These are phyloP conservation scores for Saccopteryx leptura DNA, from an alignment of 2,113 vertebrate genomes.

Conservation along the genomic window DNA sequence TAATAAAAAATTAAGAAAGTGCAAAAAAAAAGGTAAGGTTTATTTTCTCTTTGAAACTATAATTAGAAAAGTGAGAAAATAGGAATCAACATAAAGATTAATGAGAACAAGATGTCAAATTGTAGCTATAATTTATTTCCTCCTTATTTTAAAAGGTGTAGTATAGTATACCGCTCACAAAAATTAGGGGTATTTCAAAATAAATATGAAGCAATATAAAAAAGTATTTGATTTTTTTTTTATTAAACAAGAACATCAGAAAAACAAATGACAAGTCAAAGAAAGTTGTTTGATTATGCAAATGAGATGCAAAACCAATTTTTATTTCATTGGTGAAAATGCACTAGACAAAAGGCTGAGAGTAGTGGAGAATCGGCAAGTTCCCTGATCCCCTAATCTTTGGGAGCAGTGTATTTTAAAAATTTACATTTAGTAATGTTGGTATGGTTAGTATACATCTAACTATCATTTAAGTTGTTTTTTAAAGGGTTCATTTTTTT, in stretches of 20 bases:
- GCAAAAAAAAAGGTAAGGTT: background rate
- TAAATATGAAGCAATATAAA: too few species aligned
- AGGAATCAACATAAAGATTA: background rate
- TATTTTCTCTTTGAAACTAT: background rate
- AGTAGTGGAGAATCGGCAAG: too few species aligned
- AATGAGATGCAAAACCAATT: too few species aligned
- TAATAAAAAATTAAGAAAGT: conserved; percentile 28
- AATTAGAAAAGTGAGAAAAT: background rate
- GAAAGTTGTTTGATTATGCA: too few species aligned
- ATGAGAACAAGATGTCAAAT: background rate
- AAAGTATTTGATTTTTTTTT: too few species aligned
- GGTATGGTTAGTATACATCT: background rate
- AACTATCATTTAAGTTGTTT: background rate
- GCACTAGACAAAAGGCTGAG: too few species aligned
- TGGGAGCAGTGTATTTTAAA: background rate
- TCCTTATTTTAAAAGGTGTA: background rate
- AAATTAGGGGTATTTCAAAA: too few species aligned
- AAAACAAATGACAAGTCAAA: too few species aligned
- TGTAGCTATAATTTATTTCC: background rate
- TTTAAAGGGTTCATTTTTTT: background rate
- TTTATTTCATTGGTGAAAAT: too few species aligned
- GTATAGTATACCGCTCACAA: too few species aligned
- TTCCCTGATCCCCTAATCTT: too few species aligned
- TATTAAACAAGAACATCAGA: too few species aligned
- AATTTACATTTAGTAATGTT: background rate